These are phyloP conservation scores for Parelbella ahira DNA, from an alignment of 2,888 invertebrate species.

Conservation along the genomic window DNA sequence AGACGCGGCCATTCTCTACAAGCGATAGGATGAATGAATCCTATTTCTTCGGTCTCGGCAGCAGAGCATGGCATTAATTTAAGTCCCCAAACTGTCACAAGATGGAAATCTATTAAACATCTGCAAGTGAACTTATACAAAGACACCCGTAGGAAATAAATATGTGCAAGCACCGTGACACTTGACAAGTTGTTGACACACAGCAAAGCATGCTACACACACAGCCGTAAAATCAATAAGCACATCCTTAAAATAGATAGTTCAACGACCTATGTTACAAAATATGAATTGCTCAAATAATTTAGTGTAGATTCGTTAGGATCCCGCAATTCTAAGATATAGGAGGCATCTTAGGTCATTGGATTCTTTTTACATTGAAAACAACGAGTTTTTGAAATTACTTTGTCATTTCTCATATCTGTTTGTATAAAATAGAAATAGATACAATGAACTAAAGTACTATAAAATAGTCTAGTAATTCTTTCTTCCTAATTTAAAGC, in stretches of 20 bases:
- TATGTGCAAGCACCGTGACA: constrained; percentile 40
- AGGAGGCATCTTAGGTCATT: no score
- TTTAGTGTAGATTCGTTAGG: no score
- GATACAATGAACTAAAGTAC: no score
- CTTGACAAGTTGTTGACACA: constrained; percentile 26
- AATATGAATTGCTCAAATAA: no score
- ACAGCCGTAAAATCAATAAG: constrained; percentile 1
- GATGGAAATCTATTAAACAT: constrained; percentile 53
- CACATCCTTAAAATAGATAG: background rate
- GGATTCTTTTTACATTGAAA: no score
- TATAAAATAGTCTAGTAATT: no score
- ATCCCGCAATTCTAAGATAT: no score
- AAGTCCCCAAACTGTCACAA: constrained; percentile 40
- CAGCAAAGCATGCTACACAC: constrained; percentile 1
- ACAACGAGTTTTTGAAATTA: no score
- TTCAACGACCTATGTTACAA: no score
- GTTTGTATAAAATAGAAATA: no score
- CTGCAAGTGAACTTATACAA: constrained; percentile 49
- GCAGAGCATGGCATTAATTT: constrained; percentile 60
- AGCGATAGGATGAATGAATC: constrained; percentile 60
- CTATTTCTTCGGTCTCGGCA: constrained; percentile 49
- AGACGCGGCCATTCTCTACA: constrained; percentile 81
- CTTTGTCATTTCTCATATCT: no score
- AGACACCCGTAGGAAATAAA: constrained; percentile 31
- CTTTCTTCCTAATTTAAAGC: no score